These are phyloP conservation scores for Plebejus argus DNA, from an alignment of 2,888 invertebrate genomes.

Conservation along the genomic window DNA sequence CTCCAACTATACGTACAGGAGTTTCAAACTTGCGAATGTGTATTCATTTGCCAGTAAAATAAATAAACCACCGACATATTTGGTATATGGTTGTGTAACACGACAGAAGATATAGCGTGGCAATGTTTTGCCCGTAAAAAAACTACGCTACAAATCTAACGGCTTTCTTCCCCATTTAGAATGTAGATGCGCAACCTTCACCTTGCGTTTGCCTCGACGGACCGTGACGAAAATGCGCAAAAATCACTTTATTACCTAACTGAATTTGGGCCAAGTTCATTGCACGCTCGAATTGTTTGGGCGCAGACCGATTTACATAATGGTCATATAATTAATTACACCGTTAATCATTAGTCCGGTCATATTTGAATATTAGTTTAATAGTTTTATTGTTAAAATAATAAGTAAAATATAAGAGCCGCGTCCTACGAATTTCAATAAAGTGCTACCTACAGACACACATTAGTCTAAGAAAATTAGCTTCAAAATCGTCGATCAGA, in stretches of 20 bases:
- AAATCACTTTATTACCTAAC: constrained; percentile 52
- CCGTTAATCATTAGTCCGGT: neutral
- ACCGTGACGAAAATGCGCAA: constrained; percentile 47
- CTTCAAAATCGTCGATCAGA: no score
- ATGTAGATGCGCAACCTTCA: constrained; percentile 46
- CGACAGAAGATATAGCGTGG: no score
- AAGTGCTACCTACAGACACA: no score
- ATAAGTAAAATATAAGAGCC: no score
- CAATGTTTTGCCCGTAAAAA: neutral
- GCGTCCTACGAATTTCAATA: no score
- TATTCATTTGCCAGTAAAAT: no score
- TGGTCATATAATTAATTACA: constrained; percentile 25
- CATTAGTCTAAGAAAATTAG: no score
- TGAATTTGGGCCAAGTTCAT: constrained; percentile 58
- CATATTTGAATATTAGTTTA: neutral
- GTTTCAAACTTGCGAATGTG: no score
- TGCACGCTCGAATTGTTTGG: constrained; percentile 45
- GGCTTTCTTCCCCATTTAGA: constrained; percentile 10
- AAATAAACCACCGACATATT: no score
- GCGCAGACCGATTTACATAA: constrained; percentile 11
- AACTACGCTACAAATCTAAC: neutral
- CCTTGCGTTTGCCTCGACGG: constrained; percentile 50
- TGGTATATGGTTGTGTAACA: no score
- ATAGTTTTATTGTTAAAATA: neutral
- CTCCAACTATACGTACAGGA: no score